These are phyloP conservation scores for Gobius niger DNA, from an alignment of 2,113 vertebrate species.

Conservation along the genomic window DNA sequence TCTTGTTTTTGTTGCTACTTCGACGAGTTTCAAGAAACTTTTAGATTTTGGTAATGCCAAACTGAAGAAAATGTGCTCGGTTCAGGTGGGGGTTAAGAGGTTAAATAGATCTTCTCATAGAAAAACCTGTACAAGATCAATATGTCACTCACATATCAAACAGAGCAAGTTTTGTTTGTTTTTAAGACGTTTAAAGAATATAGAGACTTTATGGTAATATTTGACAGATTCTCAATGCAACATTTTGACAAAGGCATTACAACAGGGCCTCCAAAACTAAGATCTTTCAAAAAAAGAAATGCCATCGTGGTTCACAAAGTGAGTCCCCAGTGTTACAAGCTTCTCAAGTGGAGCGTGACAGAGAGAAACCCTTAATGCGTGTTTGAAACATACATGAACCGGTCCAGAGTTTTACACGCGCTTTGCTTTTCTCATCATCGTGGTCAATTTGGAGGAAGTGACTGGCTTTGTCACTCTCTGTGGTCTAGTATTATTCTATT, in stretches of 20 bases:
- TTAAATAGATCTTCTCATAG: too few relatives aligned
- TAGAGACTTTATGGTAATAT: too few relatives aligned
- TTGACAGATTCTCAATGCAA: not conserved
- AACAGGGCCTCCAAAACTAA: conserved; percentile 15
- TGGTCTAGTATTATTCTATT: conserved; percentile 58
- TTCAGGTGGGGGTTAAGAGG: too few relatives aligned
- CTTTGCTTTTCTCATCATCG: conserved; percentile 74
- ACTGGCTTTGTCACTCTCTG: conserved; percentile 65
- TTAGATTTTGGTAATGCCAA: too few relatives aligned
- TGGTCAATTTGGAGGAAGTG: conserved; percentile 55
- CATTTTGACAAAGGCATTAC: conserved; percentile 10
- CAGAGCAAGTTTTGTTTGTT: too few relatives aligned
- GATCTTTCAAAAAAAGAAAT: conserved; percentile 18
- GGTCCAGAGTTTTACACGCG: conserved; percentile 40
- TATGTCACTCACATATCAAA: too few relatives aligned
- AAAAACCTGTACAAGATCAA: too few relatives aligned
- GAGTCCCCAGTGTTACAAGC: conserved; percentile 64
- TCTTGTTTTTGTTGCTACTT: not conserved
- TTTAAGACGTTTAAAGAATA: too few relatives aligned
- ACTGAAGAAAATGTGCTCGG: too few relatives aligned
- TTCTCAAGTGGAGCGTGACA: conserved; percentile 56
- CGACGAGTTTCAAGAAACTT: not conserved
- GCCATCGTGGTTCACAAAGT: conserved; percentile 35
- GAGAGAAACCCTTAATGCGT: conserved; percentile 45
- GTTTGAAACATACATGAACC: conserved; percentile 54